Percentiles rank a stretch among this genome's conserved stretches.
Conservation (phyloP, 1,140 invertebrate genomes). For the Drosophila hydei region DNA sequence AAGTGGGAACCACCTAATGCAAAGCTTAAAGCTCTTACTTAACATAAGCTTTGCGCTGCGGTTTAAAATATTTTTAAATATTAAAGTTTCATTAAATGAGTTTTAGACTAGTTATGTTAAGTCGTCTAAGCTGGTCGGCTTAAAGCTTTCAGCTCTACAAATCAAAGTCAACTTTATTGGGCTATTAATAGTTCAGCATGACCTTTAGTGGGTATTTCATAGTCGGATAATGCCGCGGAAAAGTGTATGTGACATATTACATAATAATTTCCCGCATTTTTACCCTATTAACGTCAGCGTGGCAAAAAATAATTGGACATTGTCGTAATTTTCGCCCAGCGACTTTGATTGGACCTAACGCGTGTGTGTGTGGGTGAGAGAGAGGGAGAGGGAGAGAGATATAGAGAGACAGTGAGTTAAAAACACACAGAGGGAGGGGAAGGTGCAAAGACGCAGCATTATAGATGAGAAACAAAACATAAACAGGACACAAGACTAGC, state of each 20-base stretch:
- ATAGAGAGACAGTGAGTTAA: neutral
- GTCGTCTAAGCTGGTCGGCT: too few species aligned
- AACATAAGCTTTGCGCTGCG: too few species aligned
- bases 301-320: constrained; percentile 61
- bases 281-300: constrained; percentile 57
- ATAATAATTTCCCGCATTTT: constrained; percentile 62
- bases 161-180: too few species aligned
- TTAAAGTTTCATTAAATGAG: too few species aligned
- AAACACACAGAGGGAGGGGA: neutral
- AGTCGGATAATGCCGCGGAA: neutral
- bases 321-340: constrained; percentile 42
- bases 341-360: constrained; percentile 37
- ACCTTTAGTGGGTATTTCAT: constrained; percentile 1
- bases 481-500: constrained; percentile 2
- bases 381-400: neutral
- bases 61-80: too few species aligned
- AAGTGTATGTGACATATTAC: constrained; percentile 46
- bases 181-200: neutral
- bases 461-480: constrained; percentile 3
- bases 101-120: too few species aligned
- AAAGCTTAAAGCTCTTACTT: too few species aligned
- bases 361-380: neutral
- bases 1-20: too few species aligned
- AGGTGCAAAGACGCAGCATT: neutral
- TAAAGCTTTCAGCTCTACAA: too few species aligned